A percentile compares a stretch with the other conserved stretches of the same genome.
Conservation (phyloP, 1,140 invertebrate genomes). For the Zaprionus davidi region DNA sequence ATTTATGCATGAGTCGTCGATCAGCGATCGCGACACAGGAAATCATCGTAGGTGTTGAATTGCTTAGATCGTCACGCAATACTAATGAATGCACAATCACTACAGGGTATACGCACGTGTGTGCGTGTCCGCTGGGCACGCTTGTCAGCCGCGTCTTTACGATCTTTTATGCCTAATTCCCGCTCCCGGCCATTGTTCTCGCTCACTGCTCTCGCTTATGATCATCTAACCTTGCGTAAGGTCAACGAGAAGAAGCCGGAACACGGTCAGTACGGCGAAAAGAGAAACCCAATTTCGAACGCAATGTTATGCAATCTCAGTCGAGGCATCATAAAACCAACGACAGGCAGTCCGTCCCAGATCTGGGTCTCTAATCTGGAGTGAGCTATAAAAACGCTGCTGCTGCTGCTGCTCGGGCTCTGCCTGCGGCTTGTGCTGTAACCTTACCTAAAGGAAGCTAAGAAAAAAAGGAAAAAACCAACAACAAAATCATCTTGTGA, state of each 20-base stretch:
- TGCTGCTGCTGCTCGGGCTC: conserved; percentile 33
- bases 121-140: conserved; percentile 13
- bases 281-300: conserved; percentile 36
- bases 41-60: conserved; percentile 67
- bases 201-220: conserved; percentile 58
- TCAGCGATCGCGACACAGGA: conserved; percentile 46
- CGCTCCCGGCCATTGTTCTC: conserved; percentile 51
- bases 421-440: conserved; percentile 9
- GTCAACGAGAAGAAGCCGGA: conserved; percentile 29
- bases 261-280: conserved; percentile 2
- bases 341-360: conserved; percentile 29
- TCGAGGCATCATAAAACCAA: conserved; percentile 54
- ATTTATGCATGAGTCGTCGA: conserved; percentile 54
- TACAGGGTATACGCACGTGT: not conserved
- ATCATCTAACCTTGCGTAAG: conserved; percentile 71
- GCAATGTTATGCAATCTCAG: conserved; percentile 75
- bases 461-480: not conserved
- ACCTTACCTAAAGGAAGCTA: conserved; percentile 4
- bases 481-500: conserved; percentile 11
- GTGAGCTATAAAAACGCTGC: conserved; percentile 67
- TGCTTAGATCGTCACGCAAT: conserved; percentile 19
- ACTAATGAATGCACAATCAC: conserved; percentile 30
- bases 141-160: conserved; percentile 31
- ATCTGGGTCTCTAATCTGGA: conserved; percentile 60
- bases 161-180: conserved; percentile 41